Conservation (phyloP, 2,113 vertebrate genomes). For the Tupaia tana region DNA sequence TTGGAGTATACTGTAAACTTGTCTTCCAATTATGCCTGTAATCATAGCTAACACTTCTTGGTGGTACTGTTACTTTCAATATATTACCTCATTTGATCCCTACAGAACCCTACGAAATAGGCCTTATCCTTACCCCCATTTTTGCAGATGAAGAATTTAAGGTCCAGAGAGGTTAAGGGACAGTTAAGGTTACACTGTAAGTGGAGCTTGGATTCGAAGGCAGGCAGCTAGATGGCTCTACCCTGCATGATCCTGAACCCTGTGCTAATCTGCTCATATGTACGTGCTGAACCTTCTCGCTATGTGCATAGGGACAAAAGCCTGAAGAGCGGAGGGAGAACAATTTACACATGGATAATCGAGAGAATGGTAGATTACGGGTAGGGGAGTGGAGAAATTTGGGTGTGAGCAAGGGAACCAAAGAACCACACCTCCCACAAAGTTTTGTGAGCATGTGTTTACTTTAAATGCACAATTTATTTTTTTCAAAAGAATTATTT, state of each 20-base stretch:
- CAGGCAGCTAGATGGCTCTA: background rate
- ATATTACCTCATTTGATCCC: conserved; percentile 5
- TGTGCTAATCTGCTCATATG: background rate
- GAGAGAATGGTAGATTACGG: background rate
- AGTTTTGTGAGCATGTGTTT: conserved; percentile 37
- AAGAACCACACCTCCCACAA: background rate
- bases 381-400: conserved; percentile 4
- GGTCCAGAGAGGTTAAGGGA: background rate
- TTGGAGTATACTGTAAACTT: background rate
- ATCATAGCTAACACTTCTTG: conserved; percentile 22
- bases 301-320: background rate
- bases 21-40: conserved; percentile 42
- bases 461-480: background rate
- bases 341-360: background rate
- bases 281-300: background rate
- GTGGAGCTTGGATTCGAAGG: background rate
- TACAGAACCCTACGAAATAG: conserved; percentile 1
- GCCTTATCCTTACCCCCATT: background rate
- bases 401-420: background rate
- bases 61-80: background rate
- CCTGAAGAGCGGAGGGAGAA: background rate
- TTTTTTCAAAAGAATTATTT: background rate
- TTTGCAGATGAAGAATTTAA: conserved; percentile 41
- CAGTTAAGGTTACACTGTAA: background rate
- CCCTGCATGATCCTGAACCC: background rate